These are phyloP conservation scores for Engraulis encrasicolus DNA, from an alignment of 2,113 vertebrate species.

Conservation along the genomic window DNA sequence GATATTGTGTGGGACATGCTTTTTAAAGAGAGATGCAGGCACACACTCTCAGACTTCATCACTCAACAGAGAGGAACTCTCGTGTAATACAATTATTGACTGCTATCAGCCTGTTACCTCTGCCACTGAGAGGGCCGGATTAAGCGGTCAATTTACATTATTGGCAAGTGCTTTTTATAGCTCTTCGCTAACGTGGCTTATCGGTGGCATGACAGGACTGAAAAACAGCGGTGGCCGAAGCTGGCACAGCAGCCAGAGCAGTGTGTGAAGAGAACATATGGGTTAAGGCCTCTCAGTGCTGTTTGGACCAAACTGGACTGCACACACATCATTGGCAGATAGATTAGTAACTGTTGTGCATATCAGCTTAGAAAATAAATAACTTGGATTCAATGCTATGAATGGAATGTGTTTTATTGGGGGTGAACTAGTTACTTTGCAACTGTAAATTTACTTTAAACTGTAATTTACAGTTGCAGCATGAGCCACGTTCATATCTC, in stretches of 20 bases:
- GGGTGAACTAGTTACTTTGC: too few relatives aligned
- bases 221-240: constrained; percentile 48
- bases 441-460: too few relatives aligned
- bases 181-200: constrained; percentile 31
- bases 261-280: constrained; percentile 3
- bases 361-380: too few relatives aligned
- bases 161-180: constrained; percentile 58
- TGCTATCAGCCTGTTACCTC: constrained; percentile 57
- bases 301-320: not conserved
- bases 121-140: constrained; percentile 55
- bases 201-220: constrained; percentile 43
- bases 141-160: constrained; percentile 70
- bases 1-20: not conserved
- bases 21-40: constrained; percentile 38
- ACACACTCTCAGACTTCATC: constrained; percentile 24
- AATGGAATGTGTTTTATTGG: not conserved
- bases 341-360: too few relatives aligned
- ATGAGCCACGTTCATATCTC: too few relatives aligned
- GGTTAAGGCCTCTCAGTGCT: constrained; percentile 21
- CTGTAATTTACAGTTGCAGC: too few relatives aligned
- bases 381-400: not conserved
- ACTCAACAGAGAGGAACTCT: constrained; percentile 37
- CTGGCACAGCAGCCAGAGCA: constrained; percentile 41
- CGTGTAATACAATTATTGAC: constrained; percentile 64
- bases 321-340: constrained; percentile 2